Conservation (phyloP, 2,113 vertebrate species). For the Ictalurus furcatus region DNA sequence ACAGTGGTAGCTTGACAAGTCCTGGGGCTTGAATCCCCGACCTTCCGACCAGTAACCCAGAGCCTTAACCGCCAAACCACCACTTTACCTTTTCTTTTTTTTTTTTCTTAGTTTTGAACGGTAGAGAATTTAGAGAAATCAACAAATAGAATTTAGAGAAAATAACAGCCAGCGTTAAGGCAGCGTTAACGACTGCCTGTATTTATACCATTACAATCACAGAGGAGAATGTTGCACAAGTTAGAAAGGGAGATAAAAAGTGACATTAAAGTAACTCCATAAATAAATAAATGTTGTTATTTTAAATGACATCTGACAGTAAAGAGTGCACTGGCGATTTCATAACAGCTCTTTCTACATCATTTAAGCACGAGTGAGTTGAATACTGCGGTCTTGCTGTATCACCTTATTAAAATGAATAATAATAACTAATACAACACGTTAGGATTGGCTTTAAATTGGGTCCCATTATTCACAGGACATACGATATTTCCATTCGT, state of each 20-base stretch:
- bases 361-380: background rate
- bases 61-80: too few species aligned
- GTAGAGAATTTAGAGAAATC: background rate
- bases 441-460: background rate
- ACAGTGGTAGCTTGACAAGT: too few species aligned
- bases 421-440: background rate
- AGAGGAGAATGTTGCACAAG: background rate
- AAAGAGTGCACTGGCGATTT: background rate
- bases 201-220: background rate
- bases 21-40: too few species aligned
- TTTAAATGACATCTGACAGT: background rate
- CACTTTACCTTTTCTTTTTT: too few species aligned
- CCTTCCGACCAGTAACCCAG: too few species aligned
- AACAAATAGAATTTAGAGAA: too few species aligned
- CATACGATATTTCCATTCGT: background rate
- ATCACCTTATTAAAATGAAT: background rate
- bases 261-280: background rate
- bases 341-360: background rate
- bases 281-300: background rate
- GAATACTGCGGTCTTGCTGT: background rate
- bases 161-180: background rate
- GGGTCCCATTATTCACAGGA: background rate
- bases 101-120: too few species aligned
- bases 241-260: background rate
- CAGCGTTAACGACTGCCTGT: background rate